Percentiles rank a stretch among this genome's conserved stretches.
These are phyloP conservation scores for Etheostoma nigrum DNA, from an alignment of 2,797 vertebrate species.

Conservation along the genomic window DNA sequence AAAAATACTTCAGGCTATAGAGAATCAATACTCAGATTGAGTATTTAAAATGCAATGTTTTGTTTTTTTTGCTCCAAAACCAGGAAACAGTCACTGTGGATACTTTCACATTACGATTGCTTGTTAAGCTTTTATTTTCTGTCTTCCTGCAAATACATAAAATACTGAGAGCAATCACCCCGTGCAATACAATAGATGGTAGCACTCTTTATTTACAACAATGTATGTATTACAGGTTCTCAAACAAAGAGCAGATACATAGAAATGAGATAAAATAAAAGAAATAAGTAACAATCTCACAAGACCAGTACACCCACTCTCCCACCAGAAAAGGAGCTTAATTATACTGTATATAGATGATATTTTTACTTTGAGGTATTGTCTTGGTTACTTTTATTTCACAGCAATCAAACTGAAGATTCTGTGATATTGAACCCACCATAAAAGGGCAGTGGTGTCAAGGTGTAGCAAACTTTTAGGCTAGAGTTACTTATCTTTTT, in stretches of 20 bases:
- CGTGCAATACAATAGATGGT: background rate
- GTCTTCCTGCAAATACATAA: background rate
- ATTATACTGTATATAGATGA: too few relatives aligned
- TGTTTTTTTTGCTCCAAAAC: too few relatives aligned
- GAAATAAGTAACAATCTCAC: too few relatives aligned
- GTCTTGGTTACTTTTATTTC: background rate
- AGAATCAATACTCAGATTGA: slow-evolving; percentile 13
- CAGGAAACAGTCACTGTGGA: slow-evolving; percentile 3
- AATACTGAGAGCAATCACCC: background rate
- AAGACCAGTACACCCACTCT: too few relatives aligned
- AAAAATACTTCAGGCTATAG: background rate
- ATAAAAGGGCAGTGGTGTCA: background rate
- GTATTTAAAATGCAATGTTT: background rate
- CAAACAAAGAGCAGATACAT: too few relatives aligned
- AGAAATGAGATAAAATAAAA: accelerated
- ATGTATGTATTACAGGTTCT: too few relatives aligned
- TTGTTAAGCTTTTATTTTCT: slow-evolving; percentile 5
- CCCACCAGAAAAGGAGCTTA: too few relatives aligned
- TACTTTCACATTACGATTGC: background rate
- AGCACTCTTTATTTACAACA: background rate
- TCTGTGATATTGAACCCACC: background rate
- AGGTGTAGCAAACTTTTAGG: too few relatives aligned
- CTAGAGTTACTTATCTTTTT: too few relatives aligned
- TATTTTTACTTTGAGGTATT: too few relatives aligned
- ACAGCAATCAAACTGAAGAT: background rate